These are phyloP conservation scores for Epistrophella euchroma DNA, from an alignment of 2,888 invertebrate species.

Conservation along the genomic window DNA sequence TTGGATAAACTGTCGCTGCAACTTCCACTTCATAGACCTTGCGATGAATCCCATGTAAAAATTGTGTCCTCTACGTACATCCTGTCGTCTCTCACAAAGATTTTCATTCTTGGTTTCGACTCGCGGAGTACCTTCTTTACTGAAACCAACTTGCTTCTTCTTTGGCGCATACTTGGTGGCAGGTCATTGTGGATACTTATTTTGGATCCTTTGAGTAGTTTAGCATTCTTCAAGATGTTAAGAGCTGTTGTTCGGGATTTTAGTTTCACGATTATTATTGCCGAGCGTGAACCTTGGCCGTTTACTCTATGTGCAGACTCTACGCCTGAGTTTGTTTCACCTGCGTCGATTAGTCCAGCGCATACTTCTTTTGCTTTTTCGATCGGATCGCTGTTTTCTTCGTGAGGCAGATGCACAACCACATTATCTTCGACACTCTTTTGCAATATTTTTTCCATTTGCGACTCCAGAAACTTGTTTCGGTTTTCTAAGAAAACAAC, in stretches of 20 bases:
- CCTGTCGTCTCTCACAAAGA: too few relatives aligned
- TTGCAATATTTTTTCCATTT: background rate
- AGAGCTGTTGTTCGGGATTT: background rate
- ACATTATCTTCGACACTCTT: slow-evolving; percentile 2
- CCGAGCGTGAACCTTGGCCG: background rate
- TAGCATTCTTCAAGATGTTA: background rate
- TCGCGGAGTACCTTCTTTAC: too few relatives aligned
- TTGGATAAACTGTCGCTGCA: too few relatives aligned
- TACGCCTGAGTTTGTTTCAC: background rate
- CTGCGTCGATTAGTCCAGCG: background rate
- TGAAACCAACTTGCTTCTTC: too few relatives aligned
- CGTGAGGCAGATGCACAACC: background rate
- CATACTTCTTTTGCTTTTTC: slow-evolving; percentile 11
- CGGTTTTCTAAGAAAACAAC: slow-evolving; percentile 13
- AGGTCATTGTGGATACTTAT: background rate
- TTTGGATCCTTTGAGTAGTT: background rate
- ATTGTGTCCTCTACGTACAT: too few relatives aligned
- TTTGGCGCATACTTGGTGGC: background rate
- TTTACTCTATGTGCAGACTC: background rate
- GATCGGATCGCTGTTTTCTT: slow-evolving; percentile 4
- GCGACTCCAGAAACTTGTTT: background rate
- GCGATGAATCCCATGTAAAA: too few relatives aligned
- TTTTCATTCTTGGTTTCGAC: too few relatives aligned
- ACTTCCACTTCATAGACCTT: too few relatives aligned
- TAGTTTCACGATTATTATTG: background rate